Base-by-base conservation (phyloP, 1,140 invertebrate species). In the Atta cephalotes region DNA sequence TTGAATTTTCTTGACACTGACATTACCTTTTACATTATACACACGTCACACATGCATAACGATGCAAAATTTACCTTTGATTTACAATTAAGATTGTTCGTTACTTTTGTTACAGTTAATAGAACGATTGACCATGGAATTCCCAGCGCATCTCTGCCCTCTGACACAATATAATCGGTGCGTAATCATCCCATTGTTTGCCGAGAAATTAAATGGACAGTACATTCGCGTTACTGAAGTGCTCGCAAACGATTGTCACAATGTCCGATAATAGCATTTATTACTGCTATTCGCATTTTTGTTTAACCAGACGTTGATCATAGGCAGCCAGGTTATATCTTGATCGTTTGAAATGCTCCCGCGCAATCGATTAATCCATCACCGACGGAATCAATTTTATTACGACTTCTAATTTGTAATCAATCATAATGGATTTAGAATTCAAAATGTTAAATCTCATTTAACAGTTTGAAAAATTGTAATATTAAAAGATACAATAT, bases 141-240 rank as follows among this genome's bases (percentile, higher is more conserved):
- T 76, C 80, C 80, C 80, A 76, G 68, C 70, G 70, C 80, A 62
- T 76, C 80, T 84, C 80, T 84, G 56, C 18, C 56, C 80, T 84
- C 80, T 63, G 80, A 84, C 70, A 76, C 65, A 74, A 76, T 84
- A 84, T 63, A 84, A 84, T 84, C 80, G 80, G 70, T 72, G 80
- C 80, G 80, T 84, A 84, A 84, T 84, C 80, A 76, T 84, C 80
- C 80, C 70, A 84, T 84, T 84, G 80, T 84, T 84, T 84, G 80
- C 80, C 80, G 80, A 84, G 80, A 84, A 84, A 84, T 84, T 84
- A 84, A 84, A 84, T 76, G 70, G 80, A 74, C 80, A 63, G 80
- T 74, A 35, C 80, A 76, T 76, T 76, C 56, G 80, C 70, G 80
- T 84, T 62, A 56, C 70, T 51, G 70, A 70, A 84, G 80, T 51